These are phyloP conservation scores for Pseudeuparius sepicola DNA, from an alignment of 2,888 invertebrate species.

Conservation along the genomic window DNA sequence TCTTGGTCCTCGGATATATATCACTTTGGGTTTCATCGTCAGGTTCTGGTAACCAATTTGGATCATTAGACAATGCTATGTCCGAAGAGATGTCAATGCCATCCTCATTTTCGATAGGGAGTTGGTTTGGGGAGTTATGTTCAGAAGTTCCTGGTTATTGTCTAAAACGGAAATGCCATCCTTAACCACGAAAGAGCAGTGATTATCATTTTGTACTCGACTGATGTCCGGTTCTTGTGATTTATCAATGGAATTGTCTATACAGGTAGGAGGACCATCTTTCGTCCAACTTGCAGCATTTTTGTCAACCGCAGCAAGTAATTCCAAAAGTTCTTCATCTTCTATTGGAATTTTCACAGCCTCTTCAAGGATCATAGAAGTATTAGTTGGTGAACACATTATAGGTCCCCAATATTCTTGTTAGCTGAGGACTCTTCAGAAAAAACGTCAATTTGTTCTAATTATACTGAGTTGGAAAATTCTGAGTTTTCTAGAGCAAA, in stretches of 20 bases:
- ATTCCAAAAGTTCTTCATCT: constrained; percentile 3
- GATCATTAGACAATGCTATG: not conserved
- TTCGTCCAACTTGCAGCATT: not conserved
- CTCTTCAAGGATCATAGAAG: constrained; percentile 1
- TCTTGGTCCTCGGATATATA: not conserved
- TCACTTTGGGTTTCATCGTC: not conserved
- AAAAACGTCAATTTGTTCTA: constrained; percentile 1
- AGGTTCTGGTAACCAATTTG: constrained; percentile 1
- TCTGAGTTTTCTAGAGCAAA: too few species aligned
- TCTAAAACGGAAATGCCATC: not conserved
- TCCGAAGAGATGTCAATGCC: too few species aligned
- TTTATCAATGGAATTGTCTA: not conserved
- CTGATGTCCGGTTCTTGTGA: too few species aligned
- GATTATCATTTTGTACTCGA: too few species aligned
- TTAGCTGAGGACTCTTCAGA: not conserved
- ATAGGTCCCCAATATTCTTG: not conserved
- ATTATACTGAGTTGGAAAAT: too few species aligned
- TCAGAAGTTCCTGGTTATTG: not conserved
- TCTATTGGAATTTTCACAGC: constrained; percentile 1
- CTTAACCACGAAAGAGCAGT: too few species aligned
- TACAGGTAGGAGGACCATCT: not conserved
- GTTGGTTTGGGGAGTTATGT: constrained; percentile 2
- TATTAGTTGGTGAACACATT: not conserved
- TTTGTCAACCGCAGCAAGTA: constrained; percentile 1
- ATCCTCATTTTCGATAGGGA: not conserved